Evolutionary conservation across 1,140 invertebrate genomes (phyloP).

Genomic region (Theocolax elegans): DNA sequence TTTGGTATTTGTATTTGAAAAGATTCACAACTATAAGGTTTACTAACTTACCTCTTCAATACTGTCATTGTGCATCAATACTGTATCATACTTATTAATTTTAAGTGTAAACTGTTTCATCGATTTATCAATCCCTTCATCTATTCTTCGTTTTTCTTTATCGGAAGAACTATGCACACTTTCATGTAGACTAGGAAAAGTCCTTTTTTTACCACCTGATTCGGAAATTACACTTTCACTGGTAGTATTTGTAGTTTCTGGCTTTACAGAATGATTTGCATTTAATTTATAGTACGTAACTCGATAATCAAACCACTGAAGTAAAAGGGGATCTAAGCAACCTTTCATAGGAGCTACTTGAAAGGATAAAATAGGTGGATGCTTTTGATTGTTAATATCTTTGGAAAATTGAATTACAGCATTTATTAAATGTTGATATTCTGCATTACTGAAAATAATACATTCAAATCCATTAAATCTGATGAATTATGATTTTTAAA

Average conservation of each 20-base stretch:
- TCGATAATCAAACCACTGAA: constrained; percentile 72
- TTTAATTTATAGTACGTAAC: constrained; percentile 60
- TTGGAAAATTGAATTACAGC: constrained; percentile 70
- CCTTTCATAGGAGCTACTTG: constrained; percentile 71
- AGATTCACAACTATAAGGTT: no score
- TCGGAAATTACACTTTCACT: constrained; percentile 60
- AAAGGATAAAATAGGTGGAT: constrained; percentile 71
- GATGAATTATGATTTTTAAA: neutral
- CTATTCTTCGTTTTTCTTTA: constrained; percentile 59
- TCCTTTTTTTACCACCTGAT: constrained; percentile 58
- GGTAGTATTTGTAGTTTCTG: constrained; percentile 53
- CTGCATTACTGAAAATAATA: constrained; percentile 50
- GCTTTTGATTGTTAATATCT: constrained; percentile 59
- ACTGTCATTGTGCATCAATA: constrained; percentile 57
- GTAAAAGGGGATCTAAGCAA: constrained; percentile 73
- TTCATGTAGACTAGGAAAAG: constrained; percentile 62
- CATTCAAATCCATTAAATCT: no score
- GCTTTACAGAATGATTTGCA: constrained; percentile 43
- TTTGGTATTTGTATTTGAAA: no score
- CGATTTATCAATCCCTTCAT: constrained; percentile 54
- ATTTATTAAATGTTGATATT: constrained; percentile 59
- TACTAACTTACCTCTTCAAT: constrained; percentile 55
- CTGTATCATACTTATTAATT: constrained; percentile 55
- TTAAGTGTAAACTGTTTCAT: constrained; percentile 51
- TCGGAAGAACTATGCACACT: constrained; percentile 65